Conservation (phyloP, 2,888 invertebrate genomes). For the Antheraea assamensis region DNA sequence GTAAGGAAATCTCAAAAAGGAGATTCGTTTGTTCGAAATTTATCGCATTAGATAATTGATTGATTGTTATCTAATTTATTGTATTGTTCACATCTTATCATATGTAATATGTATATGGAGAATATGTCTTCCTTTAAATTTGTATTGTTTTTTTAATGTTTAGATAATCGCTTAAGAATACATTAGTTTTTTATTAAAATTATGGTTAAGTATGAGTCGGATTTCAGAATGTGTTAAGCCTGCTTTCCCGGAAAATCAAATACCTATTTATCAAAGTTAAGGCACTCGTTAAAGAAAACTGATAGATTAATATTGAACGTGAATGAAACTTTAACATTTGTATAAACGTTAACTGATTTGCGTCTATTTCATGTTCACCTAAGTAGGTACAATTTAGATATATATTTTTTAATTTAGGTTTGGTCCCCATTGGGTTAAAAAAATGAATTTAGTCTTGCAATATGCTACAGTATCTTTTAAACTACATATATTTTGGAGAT, state of each 20-base stretch:
- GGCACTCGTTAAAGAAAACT: not conserved
- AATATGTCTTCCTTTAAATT: not conserved
- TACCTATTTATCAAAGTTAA: conserved; percentile 5
- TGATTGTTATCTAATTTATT: not conserved
- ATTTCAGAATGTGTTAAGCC: not conserved
- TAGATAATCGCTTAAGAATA: not conserved
- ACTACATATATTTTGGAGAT: too few species aligned
- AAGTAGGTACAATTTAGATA: conserved; percentile 7
- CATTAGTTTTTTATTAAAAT: not conserved
- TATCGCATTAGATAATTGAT: not conserved
- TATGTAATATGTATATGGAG: not conserved
- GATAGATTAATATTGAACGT: not conserved
- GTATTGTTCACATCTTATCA: too few species aligned
- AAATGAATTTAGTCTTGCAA: not conserved
- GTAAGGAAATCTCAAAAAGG: not conserved
- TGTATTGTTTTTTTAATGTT: not conserved
- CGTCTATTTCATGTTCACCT: not conserved
- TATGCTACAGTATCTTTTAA: not conserved
- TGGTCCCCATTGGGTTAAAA: conserved; percentile 18
- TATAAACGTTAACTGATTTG: not conserved
- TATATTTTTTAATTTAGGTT: conserved; percentile 6
- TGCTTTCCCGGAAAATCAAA: not conserved
- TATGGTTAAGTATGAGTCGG: not conserved
- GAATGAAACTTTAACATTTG: not conserved
- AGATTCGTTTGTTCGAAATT: not conserved